Conservation (phyloP, 2,797 vertebrate genomes). For the Pangasius sanitwongsei region DNA sequence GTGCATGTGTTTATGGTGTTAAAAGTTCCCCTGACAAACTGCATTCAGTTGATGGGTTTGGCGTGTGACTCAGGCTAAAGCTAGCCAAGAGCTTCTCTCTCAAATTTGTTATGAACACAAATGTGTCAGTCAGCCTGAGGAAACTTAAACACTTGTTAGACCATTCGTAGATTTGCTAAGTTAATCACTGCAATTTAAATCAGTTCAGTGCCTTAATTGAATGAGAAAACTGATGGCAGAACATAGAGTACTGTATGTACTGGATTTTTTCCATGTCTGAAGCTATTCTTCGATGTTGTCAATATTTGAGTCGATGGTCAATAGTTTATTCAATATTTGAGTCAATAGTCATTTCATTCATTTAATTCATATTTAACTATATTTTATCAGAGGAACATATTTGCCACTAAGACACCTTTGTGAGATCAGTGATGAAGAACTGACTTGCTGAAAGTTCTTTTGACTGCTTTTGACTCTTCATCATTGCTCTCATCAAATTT, state of each 20-base stretch:
- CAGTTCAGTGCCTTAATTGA: slow-evolving; percentile 46
- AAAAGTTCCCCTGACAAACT: slow-evolving; percentile 37
- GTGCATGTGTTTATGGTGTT: slow-evolving; percentile 33
- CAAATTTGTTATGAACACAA: slow-evolving; percentile 21
- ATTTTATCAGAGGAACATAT: not conserved
- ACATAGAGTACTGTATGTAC: not conserved
- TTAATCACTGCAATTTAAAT: slow-evolving; percentile 51
- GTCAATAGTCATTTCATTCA: not conserved
- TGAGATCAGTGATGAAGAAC: not conserved
- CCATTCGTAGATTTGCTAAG: too few species aligned
- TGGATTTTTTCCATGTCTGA: not conserved
- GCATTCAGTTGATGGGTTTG: slow-evolving; percentile 34
- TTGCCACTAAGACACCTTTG: not conserved
- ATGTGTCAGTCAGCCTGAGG: slow-evolving; percentile 29
- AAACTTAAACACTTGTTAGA: slow-evolving; percentile 44
- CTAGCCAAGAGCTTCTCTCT: slow-evolving; percentile 21
- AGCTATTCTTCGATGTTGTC: not conserved
- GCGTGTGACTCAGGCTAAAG: slow-evolving; percentile 43
- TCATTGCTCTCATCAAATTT: not conserved
- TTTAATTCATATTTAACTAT: not conserved
- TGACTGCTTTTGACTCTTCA: not conserved
- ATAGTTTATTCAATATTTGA: not conserved
- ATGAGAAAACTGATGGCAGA: not conserved
- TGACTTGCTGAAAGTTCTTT: not conserved
- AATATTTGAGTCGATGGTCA: not conserved